Conservation (phyloP, 2,888 invertebrate species). For the Yponomeuta plumbellus region DNA sequence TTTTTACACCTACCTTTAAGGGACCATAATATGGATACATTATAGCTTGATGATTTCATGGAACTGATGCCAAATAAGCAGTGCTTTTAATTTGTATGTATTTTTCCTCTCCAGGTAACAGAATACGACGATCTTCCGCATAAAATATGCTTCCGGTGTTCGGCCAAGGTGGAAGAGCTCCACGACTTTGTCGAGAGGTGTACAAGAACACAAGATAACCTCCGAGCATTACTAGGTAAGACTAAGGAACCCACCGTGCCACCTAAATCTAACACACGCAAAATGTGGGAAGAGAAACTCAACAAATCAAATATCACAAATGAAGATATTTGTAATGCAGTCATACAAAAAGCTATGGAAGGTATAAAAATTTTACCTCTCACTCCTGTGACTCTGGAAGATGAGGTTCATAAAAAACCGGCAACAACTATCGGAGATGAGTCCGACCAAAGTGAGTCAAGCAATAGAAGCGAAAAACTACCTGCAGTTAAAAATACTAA, state of each 20-base stretch:
- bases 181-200: conserved; percentile 68
- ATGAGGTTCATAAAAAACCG: conserved; percentile 21
- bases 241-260: conserved; percentile 7
- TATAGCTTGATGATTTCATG: too few relatives aligned
- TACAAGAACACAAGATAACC: conserved; percentile 57
- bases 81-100: conserved; percentile 2
- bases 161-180: conserved; percentile 68
- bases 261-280: conserved; percentile 47
- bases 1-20: too few relatives aligned
- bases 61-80: too few relatives aligned
- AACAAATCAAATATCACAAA: conserved; percentile 63
- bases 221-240: conserved; percentile 45
- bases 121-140: conserved; percentile 71
- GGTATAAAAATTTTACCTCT: conserved; percentile 51
- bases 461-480: conserved; percentile 5
- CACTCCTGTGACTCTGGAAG: conserved; percentile 23
- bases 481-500: not conserved
- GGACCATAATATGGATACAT: too few relatives aligned
- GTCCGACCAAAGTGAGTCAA: conserved; percentile 27
- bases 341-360: conserved; percentile 67
- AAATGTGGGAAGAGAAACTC: conserved; percentile 60
- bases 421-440: conserved; percentile 24
- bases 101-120: conserved; percentile 49
- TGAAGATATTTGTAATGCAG: conserved; percentile 66
- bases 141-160: conserved; percentile 70